Evolutionary conservation across 2,888 invertebrate genomes (phyloP).

Genomic region (Xestoiulus laeticollis): DNA sequence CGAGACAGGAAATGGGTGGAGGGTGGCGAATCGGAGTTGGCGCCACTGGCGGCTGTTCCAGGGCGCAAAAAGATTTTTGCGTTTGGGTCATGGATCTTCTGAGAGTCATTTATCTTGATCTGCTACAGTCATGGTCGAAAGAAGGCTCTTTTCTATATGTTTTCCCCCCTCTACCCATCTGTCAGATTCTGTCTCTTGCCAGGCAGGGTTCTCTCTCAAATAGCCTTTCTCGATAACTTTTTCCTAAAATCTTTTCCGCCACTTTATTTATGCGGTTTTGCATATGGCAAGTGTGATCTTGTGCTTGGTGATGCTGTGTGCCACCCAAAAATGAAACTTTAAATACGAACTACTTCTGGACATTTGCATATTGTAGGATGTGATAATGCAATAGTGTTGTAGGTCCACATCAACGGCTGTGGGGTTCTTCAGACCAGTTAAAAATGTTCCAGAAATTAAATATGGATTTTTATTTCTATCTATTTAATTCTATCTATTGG

Average conservation of each 20-base stretch:
- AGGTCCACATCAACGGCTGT: too few relatives aligned
- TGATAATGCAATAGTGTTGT: too few relatives aligned
- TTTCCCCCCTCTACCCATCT: not conserved
- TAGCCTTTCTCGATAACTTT: not conserved
- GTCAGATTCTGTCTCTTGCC: not conserved
- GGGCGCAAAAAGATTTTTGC: not conserved
- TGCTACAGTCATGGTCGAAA: slow-evolving; percentile 30
- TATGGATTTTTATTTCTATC: too few relatives aligned
- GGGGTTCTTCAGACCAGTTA: too few relatives aligned
- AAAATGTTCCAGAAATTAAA: too few relatives aligned
- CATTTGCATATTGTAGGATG: too few relatives aligned
- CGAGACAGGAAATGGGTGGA: slow-evolving; percentile 45
- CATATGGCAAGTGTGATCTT: not conserved
- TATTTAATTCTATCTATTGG: too few relatives aligned
- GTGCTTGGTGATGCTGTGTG: not conserved
- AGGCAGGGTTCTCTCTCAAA: not conserved
- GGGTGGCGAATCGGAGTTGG: slow-evolving; percentile 24
- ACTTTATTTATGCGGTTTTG: not conserved
- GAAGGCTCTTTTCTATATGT: not conserved
- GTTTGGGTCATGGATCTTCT: slow-evolving; percentile 45
- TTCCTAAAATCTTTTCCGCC: not conserved
- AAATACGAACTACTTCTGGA: too few relatives aligned
- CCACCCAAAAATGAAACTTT: not conserved
- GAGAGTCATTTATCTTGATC: slow-evolving; percentile 45
- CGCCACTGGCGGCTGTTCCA: not conserved